phyloP scores from a whole-genome alignment of 1,140 invertebrate species.

The Cryptotermes secundus region DNA sequence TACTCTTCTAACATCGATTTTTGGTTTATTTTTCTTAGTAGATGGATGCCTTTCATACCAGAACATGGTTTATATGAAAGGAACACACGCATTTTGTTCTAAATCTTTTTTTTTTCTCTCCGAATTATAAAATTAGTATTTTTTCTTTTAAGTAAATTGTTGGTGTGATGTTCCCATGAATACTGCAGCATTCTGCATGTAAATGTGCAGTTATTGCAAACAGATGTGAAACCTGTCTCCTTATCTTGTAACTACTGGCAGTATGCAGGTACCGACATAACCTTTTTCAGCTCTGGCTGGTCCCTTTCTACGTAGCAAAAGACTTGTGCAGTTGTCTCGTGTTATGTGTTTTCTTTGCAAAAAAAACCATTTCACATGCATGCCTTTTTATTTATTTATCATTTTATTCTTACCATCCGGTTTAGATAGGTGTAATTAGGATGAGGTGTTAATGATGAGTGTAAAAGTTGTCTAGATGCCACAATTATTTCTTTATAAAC shows the following conservation, averaged over 20 bases:
- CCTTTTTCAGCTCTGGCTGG: background rate
- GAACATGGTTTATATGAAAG: background rate
- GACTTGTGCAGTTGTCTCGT: background rate
- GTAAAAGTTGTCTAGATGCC: background rate
- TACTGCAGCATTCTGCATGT: background rate
- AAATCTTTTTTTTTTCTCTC: background rate
- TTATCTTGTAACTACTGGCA: background rate
- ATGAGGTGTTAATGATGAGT: background rate
- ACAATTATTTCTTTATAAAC: too few relatives aligned
- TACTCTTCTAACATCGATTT: too few relatives aligned
- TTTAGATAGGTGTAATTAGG: background rate
- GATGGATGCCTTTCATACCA: background rate
- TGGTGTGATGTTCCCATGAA: background rate
- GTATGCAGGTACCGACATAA: background rate
- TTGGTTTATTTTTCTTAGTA: too few relatives aligned
- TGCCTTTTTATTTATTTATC: background rate
- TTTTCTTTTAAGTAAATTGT: background rate
- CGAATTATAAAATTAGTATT: background rate
- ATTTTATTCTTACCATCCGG: background rate
- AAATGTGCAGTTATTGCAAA: background rate
- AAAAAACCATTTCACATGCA: too few relatives aligned
- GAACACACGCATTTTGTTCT: background rate
- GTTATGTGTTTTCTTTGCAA: background rate
- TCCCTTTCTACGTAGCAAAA: background rate
- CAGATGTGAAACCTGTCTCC: background rate